Base-by-base conservation (phyloP, 2,888 invertebrate genomes). In the Microctonus aethiopoides region DNA sequence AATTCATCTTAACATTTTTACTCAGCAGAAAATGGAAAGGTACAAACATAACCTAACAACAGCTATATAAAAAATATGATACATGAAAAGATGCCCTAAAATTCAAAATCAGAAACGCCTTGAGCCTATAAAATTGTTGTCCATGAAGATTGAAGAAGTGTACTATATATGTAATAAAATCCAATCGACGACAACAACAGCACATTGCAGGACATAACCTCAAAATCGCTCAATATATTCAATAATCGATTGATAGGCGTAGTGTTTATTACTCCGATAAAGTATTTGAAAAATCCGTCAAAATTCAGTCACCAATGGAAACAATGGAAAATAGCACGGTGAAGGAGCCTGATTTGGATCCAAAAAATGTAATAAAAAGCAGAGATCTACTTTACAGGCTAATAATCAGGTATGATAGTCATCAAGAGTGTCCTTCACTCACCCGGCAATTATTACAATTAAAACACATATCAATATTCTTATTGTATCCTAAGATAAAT, bases 321-420 rank as follows among this genome's bases (percentile, higher is more conserved):
- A 78, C 74, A 59, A 69, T 72, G 41, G 77, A 76, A 41, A 65
- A 70, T 61, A 71, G 70, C 62, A 62, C 69, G 54, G 87, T 86
- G 83, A 88, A 89, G 75, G 89, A 89, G 70, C 83, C 87, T 66
- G 88, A 89, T 68, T 81, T 92, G 6, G 93, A 94, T 82, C 89
- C 91, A 0, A 91, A 90, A 83, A 95, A 95, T 85, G 90, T 95
- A 64, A 92, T 96, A 5, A 97, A 96, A 87, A 95, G 94, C 84
- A 90, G 97, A 70, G 97, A 98, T 83, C 88, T 93, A 75, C 89
- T 98, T 57, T 97, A 98, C 83, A 92, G 96, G 69, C 90, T 98
- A 80, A 96, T 98, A 76, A 96, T 98, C 80, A 97, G 97, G 97
- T 95, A 41, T 60, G 34, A 66, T 32, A 29, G 22, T 61, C 46